These are phyloP conservation scores for Pseudolycoriella hygida DNA, from an alignment of 2,888 invertebrate genomes.

Conservation along the genomic window DNA sequence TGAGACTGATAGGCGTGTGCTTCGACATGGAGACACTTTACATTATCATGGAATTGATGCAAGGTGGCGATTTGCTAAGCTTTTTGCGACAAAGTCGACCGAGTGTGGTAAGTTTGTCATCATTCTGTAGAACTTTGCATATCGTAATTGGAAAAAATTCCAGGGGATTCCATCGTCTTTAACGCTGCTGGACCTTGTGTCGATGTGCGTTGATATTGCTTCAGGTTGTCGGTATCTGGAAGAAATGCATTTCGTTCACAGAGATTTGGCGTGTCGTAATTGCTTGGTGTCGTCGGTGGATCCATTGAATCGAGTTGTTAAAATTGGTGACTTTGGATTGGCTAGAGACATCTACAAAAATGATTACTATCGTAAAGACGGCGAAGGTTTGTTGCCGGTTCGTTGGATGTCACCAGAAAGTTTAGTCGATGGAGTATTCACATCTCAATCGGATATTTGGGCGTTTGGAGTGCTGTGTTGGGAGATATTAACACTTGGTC, in stretches of 20 bases:
- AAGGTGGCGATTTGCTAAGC: constrained; percentile 85
- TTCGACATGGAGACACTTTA: constrained; percentile 85
- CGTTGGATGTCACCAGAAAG: constrained; percentile 99
- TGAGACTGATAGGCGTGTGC: constrained; percentile 84
- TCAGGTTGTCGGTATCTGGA: constrained; percentile 91
- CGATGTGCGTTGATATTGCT: constrained; percentile 91
- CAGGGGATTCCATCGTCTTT: constrained; percentile 46
- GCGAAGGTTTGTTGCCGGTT: constrained; percentile 77
- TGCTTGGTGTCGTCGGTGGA: constrained; percentile 70
- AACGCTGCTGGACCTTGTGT: constrained; percentile 65
- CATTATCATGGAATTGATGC: constrained; percentile 94
- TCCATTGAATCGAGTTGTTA: constrained; percentile 38
- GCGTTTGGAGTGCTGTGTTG: constrained; percentile 85
- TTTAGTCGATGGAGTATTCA: constrained; percentile 87
- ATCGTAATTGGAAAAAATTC: not conserved
- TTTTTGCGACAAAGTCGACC: constrained; percentile 73
- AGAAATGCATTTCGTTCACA: constrained; percentile 92
- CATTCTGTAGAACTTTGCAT: not conserved
- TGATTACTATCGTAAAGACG: constrained; percentile 93
- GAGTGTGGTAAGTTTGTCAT: constrained; percentile 33
- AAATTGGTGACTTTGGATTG: constrained; percentile 90
- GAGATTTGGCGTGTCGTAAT: constrained; percentile 90
- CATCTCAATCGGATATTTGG: constrained; percentile 95
- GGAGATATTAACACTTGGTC: constrained; percentile 93
- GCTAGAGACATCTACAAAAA: constrained; percentile 94